These are phyloP conservation scores for Scolopax rusticola DNA, from an alignment of 2,797 vertebrate genomes.

Conservation along the genomic window DNA sequence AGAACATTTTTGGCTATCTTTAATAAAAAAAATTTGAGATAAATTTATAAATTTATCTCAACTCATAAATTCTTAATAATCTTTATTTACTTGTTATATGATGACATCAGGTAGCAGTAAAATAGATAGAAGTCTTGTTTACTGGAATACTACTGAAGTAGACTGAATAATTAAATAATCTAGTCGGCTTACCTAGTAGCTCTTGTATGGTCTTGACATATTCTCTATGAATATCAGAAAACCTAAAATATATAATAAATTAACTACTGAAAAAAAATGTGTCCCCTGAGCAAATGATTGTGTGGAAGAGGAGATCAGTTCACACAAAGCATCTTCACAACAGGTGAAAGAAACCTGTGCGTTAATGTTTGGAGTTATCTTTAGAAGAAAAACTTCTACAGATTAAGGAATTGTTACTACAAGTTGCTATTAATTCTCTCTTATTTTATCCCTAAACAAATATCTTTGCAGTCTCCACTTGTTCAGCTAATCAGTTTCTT, in stretches of 20 bases:
- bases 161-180: not conserved
- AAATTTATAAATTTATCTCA: not conserved
- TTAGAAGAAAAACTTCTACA: not conserved
- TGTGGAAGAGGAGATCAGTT: not conserved
- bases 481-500: not conserved
- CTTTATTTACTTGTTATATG: not conserved
- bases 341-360: not conserved
- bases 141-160: not conserved
- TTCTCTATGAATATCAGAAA: not conserved
- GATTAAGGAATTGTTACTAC: not conserved
- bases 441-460: not conserved
- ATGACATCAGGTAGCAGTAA: not conserved
- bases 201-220: not conserved
- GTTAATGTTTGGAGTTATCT: not conserved
- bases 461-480: not conserved
- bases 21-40: not conserved
- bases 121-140: not conserved
- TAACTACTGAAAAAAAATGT: not conserved
- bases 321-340: not conserved
- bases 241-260: not conserved
- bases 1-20: not conserved
- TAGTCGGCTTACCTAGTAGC: not conserved
- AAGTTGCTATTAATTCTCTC: not conserved
- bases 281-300: rapidly evolving
- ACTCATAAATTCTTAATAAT: not conserved